Evolutionary conservation across 2,113 vertebrate species (phyloP).

Genomic region (Xenus cinereus): DNA sequence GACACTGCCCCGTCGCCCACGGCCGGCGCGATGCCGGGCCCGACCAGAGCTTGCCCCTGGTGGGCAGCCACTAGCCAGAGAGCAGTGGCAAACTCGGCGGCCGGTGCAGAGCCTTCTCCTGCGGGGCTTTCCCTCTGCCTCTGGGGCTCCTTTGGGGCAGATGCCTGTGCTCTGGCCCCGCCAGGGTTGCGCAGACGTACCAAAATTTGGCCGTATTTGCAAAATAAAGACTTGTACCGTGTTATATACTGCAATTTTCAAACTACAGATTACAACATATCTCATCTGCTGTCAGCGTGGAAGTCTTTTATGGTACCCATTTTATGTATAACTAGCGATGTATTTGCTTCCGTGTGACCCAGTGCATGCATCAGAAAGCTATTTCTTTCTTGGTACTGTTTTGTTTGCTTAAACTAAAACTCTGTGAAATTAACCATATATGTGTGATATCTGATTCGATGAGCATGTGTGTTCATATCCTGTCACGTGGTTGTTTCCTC

Average conservation of each 20-base stretch:
- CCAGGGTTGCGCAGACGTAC: not conserved
- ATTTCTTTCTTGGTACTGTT: constrained; percentile 68
- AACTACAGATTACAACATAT: not conserved
- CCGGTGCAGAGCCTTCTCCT: not conserved
- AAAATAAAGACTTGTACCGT: not conserved
- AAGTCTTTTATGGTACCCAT: constrained; percentile 71
- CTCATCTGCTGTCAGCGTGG: constrained; percentile 71
- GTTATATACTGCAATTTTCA: not conserved
- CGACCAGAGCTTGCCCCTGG: not conserved
- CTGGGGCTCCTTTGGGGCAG: not conserved
- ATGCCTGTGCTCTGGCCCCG: not conserved
- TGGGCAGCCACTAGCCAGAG: not conserved
- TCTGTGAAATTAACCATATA: constrained; percentile 86
- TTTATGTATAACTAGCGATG: constrained; percentile 76
- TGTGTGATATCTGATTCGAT: constrained; percentile 75
- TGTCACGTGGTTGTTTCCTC: constrained; percentile 98
- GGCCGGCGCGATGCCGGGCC: not conserved
- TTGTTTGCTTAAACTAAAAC: constrained; percentile 87
- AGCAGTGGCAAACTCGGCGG: not conserved
- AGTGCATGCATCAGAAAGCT: constrained; percentile 76
- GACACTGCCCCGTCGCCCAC: not conserved
- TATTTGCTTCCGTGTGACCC: constrained; percentile 73
- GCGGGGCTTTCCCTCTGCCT: not conserved
- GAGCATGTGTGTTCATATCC: constrained; percentile 87
- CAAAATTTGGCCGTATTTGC: not conserved